phyloP scores from a whole-genome alignment of 2,797 vertebrate species.

The Acanthurus leucopareius region DNA sequence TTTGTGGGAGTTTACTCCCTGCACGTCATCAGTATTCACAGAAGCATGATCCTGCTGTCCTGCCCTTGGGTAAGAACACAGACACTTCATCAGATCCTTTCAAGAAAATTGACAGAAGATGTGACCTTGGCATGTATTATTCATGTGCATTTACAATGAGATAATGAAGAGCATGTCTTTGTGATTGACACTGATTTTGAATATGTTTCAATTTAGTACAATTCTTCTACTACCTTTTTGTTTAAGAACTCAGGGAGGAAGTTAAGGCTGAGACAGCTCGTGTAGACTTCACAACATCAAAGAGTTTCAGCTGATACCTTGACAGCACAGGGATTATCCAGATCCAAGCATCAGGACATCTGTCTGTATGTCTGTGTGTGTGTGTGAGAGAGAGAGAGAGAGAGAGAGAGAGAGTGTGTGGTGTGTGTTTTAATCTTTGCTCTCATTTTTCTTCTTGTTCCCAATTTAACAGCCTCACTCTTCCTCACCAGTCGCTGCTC shows the following conservation, averaged over 20 bases:
- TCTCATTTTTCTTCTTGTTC: conserved; percentile 26
- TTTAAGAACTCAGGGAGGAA: not conserved
- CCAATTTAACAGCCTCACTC: conserved; percentile 36
- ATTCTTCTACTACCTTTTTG: not conserved
- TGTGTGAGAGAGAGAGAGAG: not conserved
- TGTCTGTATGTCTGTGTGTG: conserved; percentile 27
- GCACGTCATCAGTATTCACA: conserved; percentile 66
- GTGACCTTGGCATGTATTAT: conserved; percentile 72
- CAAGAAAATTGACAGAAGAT: conserved; percentile 66
- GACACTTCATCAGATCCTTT: conserved; percentile 51
- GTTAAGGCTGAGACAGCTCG: conserved; percentile 6
- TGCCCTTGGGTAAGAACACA: conserved; percentile 57
- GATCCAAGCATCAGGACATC: conserved; percentile 50
- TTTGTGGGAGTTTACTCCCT: conserved; percentile 42
- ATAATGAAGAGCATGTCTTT: conserved; percentile 36
- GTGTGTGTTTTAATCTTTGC: conserved; percentile 51
- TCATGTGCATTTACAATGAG: conserved; percentile 57
- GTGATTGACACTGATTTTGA: not conserved
- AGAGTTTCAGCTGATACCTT: conserved; percentile 46
- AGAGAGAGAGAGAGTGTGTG: not conserved
- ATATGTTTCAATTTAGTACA: not conserved
- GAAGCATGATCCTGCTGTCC: conserved; percentile 22
- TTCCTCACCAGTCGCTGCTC: conserved; percentile 16
- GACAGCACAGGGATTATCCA: conserved; percentile 60
- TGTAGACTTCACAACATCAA: conserved; percentile 44